phyloP scores from a whole-genome alignment of 2,888 invertebrate genomes.

The Malthinus seriepunctatus region DNA sequence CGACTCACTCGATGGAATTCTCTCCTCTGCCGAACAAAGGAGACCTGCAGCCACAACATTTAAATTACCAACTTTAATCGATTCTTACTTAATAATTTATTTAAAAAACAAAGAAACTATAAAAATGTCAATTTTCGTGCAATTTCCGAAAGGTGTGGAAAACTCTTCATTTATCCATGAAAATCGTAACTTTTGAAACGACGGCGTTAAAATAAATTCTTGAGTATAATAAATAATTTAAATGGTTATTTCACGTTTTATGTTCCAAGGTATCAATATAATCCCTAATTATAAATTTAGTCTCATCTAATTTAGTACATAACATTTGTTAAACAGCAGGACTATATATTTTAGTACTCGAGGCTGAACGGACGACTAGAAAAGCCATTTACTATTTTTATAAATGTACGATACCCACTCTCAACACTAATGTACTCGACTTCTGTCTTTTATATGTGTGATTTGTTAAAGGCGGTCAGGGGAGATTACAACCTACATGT shows the following conservation, averaged over 20 bases:
- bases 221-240: no score
- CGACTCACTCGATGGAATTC: slow-evolving; percentile 36
- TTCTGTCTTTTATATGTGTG: slow-evolving; percentile 9
- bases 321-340: slow-evolving; percentile 15
- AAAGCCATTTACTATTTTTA: slow-evolving; percentile 22
- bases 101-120: no score
- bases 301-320: slow-evolving; percentile 17
- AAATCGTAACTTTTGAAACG: no score
- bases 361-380: slow-evolving; percentile 11
- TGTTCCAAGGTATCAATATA: slow-evolving; percentile 6
- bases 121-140: no score
- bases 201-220: no score
- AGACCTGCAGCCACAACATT: slow-evolving; percentile 31
- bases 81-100: background rate
- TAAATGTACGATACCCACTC: slow-evolving; percentile 16
- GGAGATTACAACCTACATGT: slow-evolving; percentile 21
- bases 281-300: slow-evolving; percentile 20
- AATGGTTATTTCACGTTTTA: background rate
- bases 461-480: slow-evolving; percentile 21
- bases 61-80: slow-evolving; percentile 31
- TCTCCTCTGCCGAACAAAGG: slow-evolving; percentile 35
- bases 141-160: no score
- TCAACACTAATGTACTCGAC: slow-evolving; percentile 15
- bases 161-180: no score
- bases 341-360: slow-evolving; percentile 16